phyloP scores from a whole-genome alignment of 2,113 vertebrate genomes.

The Strigops habroptila region DNA sequence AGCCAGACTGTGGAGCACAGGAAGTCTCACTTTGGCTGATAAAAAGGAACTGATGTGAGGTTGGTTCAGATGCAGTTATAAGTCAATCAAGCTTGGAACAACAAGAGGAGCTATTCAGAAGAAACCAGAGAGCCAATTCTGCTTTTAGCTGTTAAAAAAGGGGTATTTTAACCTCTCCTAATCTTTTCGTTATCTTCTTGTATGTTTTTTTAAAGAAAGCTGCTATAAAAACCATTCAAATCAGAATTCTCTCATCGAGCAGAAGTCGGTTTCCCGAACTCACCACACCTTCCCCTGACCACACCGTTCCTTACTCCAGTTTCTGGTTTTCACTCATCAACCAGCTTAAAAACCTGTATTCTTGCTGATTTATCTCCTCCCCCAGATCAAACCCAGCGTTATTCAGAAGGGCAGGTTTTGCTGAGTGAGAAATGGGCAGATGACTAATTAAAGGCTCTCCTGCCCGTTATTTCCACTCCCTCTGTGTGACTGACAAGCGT shows the following conservation, averaged over 20 bases:
- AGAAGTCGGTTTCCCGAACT: background rate
- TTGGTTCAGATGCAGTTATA: constrained; percentile 81
- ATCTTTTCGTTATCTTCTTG: constrained; percentile 49
- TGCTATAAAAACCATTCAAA: background rate
- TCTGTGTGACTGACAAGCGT: background rate
- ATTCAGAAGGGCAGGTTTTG: background rate
- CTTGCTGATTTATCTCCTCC: constrained; percentile 38
- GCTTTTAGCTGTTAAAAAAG: background rate
- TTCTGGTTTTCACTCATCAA: constrained; percentile 48
- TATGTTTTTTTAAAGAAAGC: background rate
- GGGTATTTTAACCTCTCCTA: constrained; percentile 8
- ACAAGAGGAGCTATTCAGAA: constrained; percentile 71
- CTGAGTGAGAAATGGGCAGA: constrained; percentile 26
- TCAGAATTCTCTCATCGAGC: background rate
- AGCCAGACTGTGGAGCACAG: constrained; percentile 91
- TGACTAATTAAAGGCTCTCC: constrained; percentile 41
- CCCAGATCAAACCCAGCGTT: constrained; percentile 21
- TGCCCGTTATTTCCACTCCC: background rate
- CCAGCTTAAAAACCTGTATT: constrained; percentile 1
- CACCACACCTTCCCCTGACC: constrained; percentile 53
- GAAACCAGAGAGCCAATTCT: constrained; percentile 57
- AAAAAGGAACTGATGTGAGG: constrained; percentile 81
- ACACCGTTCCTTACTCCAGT: background rate
- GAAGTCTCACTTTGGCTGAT: constrained; percentile 89
- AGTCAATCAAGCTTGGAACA: constrained; percentile 81